Evolutionary conservation across 2,113 vertebrate genomes (phyloP).

Genomic region (Cavia porcellus): DNA sequence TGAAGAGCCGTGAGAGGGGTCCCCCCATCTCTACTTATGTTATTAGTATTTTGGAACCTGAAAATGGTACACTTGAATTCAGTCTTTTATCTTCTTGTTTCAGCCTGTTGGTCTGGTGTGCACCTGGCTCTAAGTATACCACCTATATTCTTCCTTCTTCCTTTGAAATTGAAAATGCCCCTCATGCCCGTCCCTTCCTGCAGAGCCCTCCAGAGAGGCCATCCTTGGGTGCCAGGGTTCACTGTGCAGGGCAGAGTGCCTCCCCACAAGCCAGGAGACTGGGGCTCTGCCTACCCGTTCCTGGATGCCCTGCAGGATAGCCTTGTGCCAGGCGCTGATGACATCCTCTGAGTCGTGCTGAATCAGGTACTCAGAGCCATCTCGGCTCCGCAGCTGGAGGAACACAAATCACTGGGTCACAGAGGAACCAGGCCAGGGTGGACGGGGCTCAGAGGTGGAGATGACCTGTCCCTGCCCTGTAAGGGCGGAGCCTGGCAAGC

Average conservation of each 20-base stretch:
- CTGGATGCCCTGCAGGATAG: constrained; percentile 91
- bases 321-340: constrained; percentile 93
- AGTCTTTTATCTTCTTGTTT: neutral
- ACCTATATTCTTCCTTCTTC: neutral
- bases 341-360: constrained; percentile 97
- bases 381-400: constrained; percentile 92
- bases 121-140: neutral
- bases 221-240: neutral
- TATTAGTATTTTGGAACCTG: neutral
- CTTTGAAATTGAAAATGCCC: neutral
- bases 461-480: neutral
- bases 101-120: neutral
- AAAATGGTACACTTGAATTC: neutral
- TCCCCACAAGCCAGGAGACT: constrained; percentile 86
- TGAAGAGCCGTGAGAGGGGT: neutral
- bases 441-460: neutral
- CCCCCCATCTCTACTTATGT: neutral
- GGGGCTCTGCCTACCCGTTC: constrained; percentile 89
- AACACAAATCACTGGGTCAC: constrained; percentile 47
- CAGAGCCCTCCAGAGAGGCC: neutral
- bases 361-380: constrained; percentile 94
- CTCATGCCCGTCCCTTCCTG: neutral
- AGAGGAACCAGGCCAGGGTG: no score
- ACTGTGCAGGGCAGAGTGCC: neutral
- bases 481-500: neutral